Conservation (phyloP, 2,797 vertebrate genomes). For the Somateria mollissima region DNA sequence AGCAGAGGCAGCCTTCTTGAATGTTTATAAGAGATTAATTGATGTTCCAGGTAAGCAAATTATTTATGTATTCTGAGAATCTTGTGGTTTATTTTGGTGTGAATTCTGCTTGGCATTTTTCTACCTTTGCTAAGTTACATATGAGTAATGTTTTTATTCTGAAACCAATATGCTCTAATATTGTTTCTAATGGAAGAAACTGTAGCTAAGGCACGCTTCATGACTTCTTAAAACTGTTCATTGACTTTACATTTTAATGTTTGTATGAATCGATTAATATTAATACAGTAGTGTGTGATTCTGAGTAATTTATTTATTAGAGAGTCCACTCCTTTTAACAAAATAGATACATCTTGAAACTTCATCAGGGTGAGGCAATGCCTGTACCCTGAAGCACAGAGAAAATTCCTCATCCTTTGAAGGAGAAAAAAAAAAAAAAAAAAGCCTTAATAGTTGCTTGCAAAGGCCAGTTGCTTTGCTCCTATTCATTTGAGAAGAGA, state of each 20-base stretch:
- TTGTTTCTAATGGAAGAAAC: background rate
- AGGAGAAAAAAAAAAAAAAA: background rate
- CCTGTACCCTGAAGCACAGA: background rate
- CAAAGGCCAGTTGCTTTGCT: background rate
- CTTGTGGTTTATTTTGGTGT: background rate
- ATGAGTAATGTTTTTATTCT: background rate
- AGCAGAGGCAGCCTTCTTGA: conserved; percentile 98
- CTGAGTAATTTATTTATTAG: background rate
- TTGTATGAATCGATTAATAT: background rate
- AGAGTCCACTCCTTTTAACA: background rate
- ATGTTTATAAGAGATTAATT: conserved; percentile 98
- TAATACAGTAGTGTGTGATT: background rate
- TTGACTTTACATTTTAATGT: background rate
- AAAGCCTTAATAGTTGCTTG: background rate
- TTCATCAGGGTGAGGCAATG: background rate
- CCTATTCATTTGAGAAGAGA: background rate
- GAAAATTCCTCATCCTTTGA: background rate
- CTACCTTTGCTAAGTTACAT: background rate
- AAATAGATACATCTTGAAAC: background rate
- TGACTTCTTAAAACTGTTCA: background rate
- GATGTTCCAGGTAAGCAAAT: conserved; percentile 94
- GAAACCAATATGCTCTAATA: background rate
- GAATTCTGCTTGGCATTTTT: background rate
- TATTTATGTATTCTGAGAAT: background rate
- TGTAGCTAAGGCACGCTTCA: background rate